A percentile compares a stretch with the other conserved stretches of the same genome.
Conservation (phyloP, 1,140 invertebrate genomes). For the Sinonovacula constricta region DNA sequence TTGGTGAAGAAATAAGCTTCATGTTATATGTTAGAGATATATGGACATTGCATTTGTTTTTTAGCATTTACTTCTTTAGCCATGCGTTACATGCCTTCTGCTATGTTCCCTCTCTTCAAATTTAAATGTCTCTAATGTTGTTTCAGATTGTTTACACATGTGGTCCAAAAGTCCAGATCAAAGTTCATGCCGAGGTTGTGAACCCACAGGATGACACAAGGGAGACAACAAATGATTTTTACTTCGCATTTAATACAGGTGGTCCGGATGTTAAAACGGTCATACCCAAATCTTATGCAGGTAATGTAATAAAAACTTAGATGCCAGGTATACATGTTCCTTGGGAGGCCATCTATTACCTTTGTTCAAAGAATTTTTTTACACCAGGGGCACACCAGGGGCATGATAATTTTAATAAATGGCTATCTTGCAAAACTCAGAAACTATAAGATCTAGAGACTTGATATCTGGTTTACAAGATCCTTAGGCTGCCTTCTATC, state of each 20-base stretch:
- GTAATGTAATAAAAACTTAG: conserved; percentile 65
- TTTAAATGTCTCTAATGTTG: conserved; percentile 8
- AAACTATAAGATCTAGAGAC: no score
- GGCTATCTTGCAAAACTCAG: no score
- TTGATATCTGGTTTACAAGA: no score
- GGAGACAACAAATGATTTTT: conserved; percentile 87
- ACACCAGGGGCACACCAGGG: neutral
- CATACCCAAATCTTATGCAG: conserved; percentile 86
- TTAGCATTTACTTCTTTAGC: no score
- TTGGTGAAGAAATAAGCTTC: no score
- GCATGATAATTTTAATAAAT: neutral
- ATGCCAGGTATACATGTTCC: neutral
- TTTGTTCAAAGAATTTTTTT: neutral
- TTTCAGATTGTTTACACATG: conserved; percentile 85
- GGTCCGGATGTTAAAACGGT: conserved; percentile 80
- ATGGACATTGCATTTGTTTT: no score
- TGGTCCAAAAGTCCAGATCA: conserved; percentile 82
- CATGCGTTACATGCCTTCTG: no score
- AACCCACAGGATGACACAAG: conserved; percentile 82
- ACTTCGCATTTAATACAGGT: conserved; percentile 85
- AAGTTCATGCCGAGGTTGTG: conserved; percentile 85
- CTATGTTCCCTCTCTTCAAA: no score
- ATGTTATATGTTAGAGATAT: no score
- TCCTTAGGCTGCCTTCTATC: no score
- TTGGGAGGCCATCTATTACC: neutral